Base-by-base conservation (phyloP, 2,888 invertebrate genomes). In the Falcaria lacertinaria region DNA sequence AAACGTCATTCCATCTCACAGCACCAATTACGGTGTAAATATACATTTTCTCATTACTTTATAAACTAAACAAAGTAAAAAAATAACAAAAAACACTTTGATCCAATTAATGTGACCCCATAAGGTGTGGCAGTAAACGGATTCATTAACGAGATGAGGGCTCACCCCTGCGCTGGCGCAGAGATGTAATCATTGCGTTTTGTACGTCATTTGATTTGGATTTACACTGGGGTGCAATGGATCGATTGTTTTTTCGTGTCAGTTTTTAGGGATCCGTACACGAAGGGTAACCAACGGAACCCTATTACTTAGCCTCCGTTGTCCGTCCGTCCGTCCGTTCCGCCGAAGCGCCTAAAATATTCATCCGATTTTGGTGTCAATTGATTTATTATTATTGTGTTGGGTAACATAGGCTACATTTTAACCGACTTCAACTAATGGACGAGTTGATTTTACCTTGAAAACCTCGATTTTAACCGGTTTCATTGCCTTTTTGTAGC, bases 131-230 rank as follows among this genome's bases (percentile, higher is more conserved):
- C 58, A 59, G 55, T 56, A 54, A 52, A 50, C 57, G 56, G 52
- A 54, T 59, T 64, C 64, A 67, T 71, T 69, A 67, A 56, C 61
- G 47, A 56, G 66, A 68, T 62, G 60, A 54, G 46, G 37, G 37
- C 43, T 49, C 25, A 33, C 52, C 57, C 55, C 50, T 50, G 48
- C 52, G 48, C 50, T 44, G 32, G 39, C 49, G 47, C 46, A 44
- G 44, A 42, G 22, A 28, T 28, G 28, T 11, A 28, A 28, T 28
- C 8, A 28, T 28, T 28, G 28, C 28, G 28, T 28, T 28, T 28
- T 11, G 28, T 28, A 1, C 7, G 11, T 28, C 28, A 28, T 28
- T 28, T 28, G 11, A 11, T 5, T 28, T 5, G 11, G 28, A 28
- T 28, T 28, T 11, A 28, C 28, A 11, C 28, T 28, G 3, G 28